These are phyloP conservation scores for Orthosia gothica DNA, from an alignment of 2,888 invertebrate species.

Conservation along the genomic window DNA sequence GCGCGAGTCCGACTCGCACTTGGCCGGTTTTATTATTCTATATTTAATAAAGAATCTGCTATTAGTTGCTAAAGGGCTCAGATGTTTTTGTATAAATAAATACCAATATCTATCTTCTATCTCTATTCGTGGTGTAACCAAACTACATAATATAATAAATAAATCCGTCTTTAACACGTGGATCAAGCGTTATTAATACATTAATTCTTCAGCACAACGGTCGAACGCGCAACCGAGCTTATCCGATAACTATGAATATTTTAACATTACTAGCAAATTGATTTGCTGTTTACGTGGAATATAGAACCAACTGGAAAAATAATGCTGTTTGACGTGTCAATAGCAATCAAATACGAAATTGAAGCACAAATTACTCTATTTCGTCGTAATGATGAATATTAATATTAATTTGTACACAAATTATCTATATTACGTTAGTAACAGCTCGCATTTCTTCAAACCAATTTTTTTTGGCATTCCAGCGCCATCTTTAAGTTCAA, in stretches of 20 bases:
- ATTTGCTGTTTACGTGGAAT: constrained; percentile 16
- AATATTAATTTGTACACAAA: not conserved
- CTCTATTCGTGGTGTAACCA: not conserved
- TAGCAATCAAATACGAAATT: constrained; percentile 24
- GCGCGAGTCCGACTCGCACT: too few species aligned
- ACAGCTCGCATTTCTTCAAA: not conserved
- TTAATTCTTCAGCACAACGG: constrained; percentile 11
- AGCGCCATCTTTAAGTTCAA: not conserved
- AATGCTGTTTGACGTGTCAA: constrained; percentile 26
- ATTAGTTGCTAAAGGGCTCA: too few species aligned
- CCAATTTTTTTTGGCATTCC: not conserved
- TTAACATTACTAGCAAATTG: constrained; percentile 18
- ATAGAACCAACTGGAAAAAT: constrained; percentile 4
- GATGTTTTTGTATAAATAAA: too few species aligned
- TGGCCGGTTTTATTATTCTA: too few species aligned
- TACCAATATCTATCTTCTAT: too few species aligned
- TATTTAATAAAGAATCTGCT: too few species aligned
- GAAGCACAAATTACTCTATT: constrained; percentile 19
- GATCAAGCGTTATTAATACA: constrained; percentile 24
- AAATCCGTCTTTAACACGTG: constrained; percentile 3
- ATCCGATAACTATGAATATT: constrained; percentile 41
- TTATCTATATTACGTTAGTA: not conserved
- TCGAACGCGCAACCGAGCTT: constrained; percentile 19
- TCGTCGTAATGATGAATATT: not conserved
- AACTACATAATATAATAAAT: not conserved